phyloP scores from a whole-genome alignment of 2,888 invertebrate genomes.

The Tipula confusa region DNA sequence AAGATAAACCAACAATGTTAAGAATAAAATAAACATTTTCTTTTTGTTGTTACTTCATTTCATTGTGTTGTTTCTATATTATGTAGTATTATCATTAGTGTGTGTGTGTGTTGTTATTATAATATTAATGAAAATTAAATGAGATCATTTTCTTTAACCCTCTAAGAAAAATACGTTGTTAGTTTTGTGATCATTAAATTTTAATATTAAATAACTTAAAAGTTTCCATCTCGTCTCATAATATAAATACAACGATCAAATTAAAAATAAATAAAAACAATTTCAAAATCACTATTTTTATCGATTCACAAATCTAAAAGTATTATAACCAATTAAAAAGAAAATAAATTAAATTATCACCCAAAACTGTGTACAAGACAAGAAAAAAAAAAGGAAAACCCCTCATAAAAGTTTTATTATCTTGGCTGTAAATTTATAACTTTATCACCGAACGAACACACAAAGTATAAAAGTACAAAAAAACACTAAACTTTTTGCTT shows the following conservation, averaged over 20 bases:
- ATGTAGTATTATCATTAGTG: not conserved
- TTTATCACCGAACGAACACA: not conserved
- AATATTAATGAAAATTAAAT: not conserved
- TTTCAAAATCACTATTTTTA: not conserved
- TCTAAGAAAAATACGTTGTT: not conserved
- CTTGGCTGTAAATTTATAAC: not conserved
- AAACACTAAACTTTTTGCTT: not conserved
- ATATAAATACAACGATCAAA: not conserved
- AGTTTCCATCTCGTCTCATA: not conserved
- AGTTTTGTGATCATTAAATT: not conserved
- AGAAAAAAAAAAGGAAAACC: not conserved
- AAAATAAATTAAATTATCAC: not conserved
- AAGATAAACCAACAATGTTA: not conserved
- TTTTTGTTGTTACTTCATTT: not conserved
- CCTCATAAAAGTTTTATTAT: constrained; percentile 25
- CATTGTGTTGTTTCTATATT: not conserved
- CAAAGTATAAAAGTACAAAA: not conserved
- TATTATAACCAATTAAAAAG: not conserved
- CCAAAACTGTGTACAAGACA: not conserved
- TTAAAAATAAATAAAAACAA: not conserved
- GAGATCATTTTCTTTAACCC: not conserved
- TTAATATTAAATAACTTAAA: not conserved
- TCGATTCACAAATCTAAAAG: not conserved
- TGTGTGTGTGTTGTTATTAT: not conserved
- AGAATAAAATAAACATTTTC: not conserved